Percentiles rank a stretch among this genome's conserved stretches.
phyloP scores from a whole-genome alignment of 2,888 invertebrate species.

The Caenorhabditis virilis region DNA sequence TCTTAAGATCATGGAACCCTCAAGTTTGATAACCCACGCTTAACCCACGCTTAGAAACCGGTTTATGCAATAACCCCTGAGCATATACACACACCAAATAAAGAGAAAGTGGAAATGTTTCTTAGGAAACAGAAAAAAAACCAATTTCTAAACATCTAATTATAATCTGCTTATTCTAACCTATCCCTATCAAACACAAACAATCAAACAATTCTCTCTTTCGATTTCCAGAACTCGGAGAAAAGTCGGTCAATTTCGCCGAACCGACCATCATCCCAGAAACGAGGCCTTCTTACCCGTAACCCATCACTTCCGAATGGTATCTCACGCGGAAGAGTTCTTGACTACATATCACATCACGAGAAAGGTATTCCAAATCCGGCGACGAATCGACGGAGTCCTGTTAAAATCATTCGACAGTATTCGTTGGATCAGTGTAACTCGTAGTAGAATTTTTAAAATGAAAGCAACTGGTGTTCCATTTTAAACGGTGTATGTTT shows the following conservation, averaged over 20 bases:
- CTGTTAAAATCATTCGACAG: constrained; percentile 45
- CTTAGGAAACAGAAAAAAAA: neutral
- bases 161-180: too few relatives aligned
- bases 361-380: constrained; percentile 62
- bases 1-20: too few relatives aligned
- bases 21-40: too few relatives aligned
- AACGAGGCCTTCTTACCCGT: constrained; percentile 29
- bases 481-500: constrained; percentile 1
- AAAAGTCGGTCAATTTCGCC: constrained; percentile 58
- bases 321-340: constrained; percentile 50
- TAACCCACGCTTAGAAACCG: too few relatives aligned
- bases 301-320: constrained; percentile 47
- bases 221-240: constrained; percentile 39
- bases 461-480: neutral
- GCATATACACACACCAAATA: too few relatives aligned
- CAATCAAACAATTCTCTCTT: too few relatives aligned
- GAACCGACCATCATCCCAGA: constrained; percentile 29
- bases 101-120: too few relatives aligned
- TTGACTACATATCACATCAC: constrained; percentile 59
- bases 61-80: too few relatives aligned
- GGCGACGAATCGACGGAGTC: constrained; percentile 41
- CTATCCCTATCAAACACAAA: too few relatives aligned
- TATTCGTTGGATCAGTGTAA: constrained; percentile 37
- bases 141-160: neutral
- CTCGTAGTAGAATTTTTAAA: neutral